Evolutionary conservation across 2,113 vertebrate species (phyloP), one percentile per base, ranked within the genome.

Genomic region (Crypturellus undulatus): DNA sequence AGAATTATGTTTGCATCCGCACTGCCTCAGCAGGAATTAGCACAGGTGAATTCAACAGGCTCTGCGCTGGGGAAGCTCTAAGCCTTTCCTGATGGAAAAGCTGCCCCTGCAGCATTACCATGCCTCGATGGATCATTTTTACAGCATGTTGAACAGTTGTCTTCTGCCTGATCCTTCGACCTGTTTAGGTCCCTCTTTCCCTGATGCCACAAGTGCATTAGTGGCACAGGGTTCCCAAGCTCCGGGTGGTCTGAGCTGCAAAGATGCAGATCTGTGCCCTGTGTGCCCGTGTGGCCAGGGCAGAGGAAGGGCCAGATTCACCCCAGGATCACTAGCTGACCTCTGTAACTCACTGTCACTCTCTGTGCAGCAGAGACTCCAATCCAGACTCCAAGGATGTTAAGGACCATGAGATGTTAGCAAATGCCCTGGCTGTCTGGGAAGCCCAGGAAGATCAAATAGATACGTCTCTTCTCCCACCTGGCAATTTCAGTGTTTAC

Each of bases 111-210:
- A 87, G 71, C 9, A 22, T 62, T 20, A 34, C 49, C 30, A 25
- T 84, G 58, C 81, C 85, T 82, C 87, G 72, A 32, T 25, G 2
- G 51, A 15, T 24, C 59, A 21, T 68, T 91, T 93, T 84, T 52
- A 88, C 51, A 73, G 32, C 18, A 3, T 19, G 15, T 40, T 87
- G 34, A 91, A 71, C 32, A 63, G 18, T 54, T 85, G 9, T 32
- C 69, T 78, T 89, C 60, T 88, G 58, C 38, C 64, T 26, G 42
- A 80, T 92, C 85, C 65, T 91, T 92, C 65, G 32, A 84, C 62
- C 45, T 47, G 16, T 72, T 93, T 58, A 92, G 26, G 38, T 83
- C 38, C 43, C 9, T 36, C 64, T 89, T 92, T 59, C 45, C 56
- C 59, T 60, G 36, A 62, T 25, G 34, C n/a, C 7, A 2, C n/a